These are phyloP conservation scores for Epirrhoe tristata DNA, from an alignment of 2,888 invertebrate genomes.

Conservation along the genomic window DNA sequence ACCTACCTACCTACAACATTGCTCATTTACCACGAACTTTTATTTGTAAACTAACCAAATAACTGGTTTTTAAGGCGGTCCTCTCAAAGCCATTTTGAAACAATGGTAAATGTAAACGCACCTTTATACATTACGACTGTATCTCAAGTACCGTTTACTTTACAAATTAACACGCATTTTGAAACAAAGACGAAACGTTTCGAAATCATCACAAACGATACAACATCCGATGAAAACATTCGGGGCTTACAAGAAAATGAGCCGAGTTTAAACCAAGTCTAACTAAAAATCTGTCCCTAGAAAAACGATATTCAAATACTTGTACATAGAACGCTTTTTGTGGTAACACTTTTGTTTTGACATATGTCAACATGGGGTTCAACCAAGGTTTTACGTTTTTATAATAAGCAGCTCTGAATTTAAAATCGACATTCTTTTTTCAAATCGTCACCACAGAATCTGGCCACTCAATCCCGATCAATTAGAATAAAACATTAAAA, in stretches of 20 bases:
- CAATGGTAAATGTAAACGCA: constrained; percentile 24
- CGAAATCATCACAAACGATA: constrained; percentile 38
- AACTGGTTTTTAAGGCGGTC: constrained; percentile 4
- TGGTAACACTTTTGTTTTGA: too few species aligned
- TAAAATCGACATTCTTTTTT: neutral
- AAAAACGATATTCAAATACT: too few species aligned
- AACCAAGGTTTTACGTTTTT: too few species aligned
- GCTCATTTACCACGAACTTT: too few species aligned
- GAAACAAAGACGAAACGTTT: constrained; percentile 45
- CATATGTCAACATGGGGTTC: too few species aligned
- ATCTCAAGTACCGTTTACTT: constrained; percentile 35
- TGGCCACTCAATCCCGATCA: constrained; percentile 22
- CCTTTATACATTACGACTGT: constrained; percentile 42
- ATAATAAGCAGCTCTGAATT: too few species aligned
- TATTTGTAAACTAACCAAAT: too few species aligned
- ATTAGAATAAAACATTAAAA: constrained; percentile 36
- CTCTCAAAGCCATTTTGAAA: constrained; percentile 4
- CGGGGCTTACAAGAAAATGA: too few species aligned
- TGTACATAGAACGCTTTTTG: too few species aligned
- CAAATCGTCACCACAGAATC: constrained; percentile 4
- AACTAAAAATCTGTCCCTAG: too few species aligned
- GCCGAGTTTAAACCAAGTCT: too few species aligned
- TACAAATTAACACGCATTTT: constrained; percentile 43
- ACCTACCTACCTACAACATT: too few species aligned
- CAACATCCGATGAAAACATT: constrained; percentile 11